These are phyloP conservation scores for Cephus cinctus DNA, from an alignment of 1,140 invertebrate genomes.

Conservation along the genomic window DNA sequence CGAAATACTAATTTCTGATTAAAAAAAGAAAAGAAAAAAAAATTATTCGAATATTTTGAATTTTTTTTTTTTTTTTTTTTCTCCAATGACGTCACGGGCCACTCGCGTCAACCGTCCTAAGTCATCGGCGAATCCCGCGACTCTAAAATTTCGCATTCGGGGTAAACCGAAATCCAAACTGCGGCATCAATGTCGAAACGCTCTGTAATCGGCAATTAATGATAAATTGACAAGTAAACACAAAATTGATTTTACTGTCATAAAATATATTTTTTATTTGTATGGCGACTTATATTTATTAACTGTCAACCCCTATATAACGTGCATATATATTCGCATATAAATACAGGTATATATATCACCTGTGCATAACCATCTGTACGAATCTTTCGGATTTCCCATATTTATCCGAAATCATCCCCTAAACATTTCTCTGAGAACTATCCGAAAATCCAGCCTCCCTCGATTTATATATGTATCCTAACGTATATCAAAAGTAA, in stretches of 20 bases:
- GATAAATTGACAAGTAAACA: constrained; percentile 41
- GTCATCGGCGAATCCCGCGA: background rate
- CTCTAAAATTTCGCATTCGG: constrained; percentile 13
- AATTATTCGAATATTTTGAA: background rate
- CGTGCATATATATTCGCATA: too few species aligned
- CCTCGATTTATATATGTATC: too few species aligned
- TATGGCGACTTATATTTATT: too few species aligned
- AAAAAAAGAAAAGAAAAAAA: background rate
- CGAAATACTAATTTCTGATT: too few species aligned
- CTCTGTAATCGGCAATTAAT: constrained; percentile 35
- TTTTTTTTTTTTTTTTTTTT: constrained; percentile 11
- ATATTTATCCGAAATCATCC: too few species aligned
- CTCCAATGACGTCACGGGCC: constrained; percentile 13
- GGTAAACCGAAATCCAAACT: constrained; percentile 28
- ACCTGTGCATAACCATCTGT: too few species aligned
- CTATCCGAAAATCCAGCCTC: too few species aligned
- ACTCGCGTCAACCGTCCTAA: constrained; percentile 6
- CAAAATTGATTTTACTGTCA: constrained; percentile 39
- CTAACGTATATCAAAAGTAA: too few species aligned
- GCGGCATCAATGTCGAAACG: constrained; percentile 38
- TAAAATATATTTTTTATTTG: constrained; percentile 13
- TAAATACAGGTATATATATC: too few species aligned
- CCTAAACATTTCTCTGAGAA: too few species aligned
- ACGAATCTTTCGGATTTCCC: too few species aligned
- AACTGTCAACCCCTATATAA: too few species aligned